phyloP scores from a whole-genome alignment of 2,888 invertebrate species.

The Acleris holmiana region DNA sequence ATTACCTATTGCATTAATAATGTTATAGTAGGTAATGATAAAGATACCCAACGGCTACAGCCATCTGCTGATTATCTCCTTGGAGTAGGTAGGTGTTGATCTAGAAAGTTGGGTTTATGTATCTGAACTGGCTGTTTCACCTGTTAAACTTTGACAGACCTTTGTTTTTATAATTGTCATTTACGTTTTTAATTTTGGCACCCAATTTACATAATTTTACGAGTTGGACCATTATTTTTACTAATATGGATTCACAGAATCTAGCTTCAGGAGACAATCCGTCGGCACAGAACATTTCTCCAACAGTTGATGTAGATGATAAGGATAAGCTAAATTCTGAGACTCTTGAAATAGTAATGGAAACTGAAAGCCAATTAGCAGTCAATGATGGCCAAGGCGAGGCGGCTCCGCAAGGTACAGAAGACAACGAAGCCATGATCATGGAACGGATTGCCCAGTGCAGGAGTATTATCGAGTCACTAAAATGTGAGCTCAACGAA shows the following conservation, averaged over 20 bases:
- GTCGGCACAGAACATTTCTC: constrained; percentile 9
- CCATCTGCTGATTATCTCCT: too few relatives aligned
- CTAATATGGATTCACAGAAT: constrained; percentile 25
- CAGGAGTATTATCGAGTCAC: constrained; percentile 66
- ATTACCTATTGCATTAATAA: too few relatives aligned
- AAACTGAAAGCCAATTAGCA: constrained; percentile 9
- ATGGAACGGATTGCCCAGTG: constrained; percentile 73
- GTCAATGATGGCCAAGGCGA: constrained; percentile 39
- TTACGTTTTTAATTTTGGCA: constrained; percentile 22
- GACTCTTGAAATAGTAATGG: background rate
- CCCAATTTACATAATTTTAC: background rate
- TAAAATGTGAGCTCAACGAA: constrained; percentile 68
- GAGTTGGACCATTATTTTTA: constrained; percentile 9
- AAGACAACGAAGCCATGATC: constrained; percentile 65
- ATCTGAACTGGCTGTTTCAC: background rate
- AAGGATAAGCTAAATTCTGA: constrained; percentile 10
- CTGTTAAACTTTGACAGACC: background rate
- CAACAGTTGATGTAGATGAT: constrained; percentile 13
- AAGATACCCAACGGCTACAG: too few relatives aligned
- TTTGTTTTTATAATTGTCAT: constrained; percentile 7
- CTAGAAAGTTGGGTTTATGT: background rate
- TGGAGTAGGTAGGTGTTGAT: too few relatives aligned
- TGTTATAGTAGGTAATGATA: too few relatives aligned
- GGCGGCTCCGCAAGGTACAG: constrained; percentile 54
- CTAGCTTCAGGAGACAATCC: constrained; percentile 33